A percentile compares a stretch with the other conserved stretches of the same genome.
phyloP scores from a whole-genome alignment of 1,140 invertebrate genomes.

The Atta colombica region DNA sequence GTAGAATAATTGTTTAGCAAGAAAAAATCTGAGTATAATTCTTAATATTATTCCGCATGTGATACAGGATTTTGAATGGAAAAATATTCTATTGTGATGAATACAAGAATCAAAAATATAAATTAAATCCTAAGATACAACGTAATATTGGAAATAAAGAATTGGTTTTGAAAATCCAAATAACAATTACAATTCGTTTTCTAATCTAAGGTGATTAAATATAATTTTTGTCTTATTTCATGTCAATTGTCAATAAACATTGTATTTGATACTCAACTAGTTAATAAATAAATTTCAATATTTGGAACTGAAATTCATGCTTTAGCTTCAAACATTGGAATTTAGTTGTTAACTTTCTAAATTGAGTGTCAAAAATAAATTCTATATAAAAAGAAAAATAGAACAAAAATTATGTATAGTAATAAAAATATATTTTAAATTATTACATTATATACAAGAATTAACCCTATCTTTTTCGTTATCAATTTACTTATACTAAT shows the following conservation, averaged over 20 bases:
- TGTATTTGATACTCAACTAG: background rate
- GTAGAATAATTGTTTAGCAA: background rate
- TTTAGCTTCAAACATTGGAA: too few relatives aligned
- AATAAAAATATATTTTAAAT: conserved; percentile 32
- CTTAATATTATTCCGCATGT: background rate
- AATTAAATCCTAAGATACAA: background rate
- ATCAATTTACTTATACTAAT: background rate
- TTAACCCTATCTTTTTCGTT: background rate
- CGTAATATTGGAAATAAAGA: background rate
- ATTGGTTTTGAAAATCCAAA: background rate
- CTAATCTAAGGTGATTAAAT: too few relatives aligned
- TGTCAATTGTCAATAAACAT: background rate
- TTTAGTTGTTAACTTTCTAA: too few relatives aligned
- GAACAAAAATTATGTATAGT: conserved; percentile 14
- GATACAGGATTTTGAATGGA: background rate
- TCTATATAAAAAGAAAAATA: background rate
- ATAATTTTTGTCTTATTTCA: background rate
- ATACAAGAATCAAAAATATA: background rate
- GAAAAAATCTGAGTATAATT: background rate
- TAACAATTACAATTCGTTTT: background rate
- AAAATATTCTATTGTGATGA: background rate
- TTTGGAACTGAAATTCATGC: too few relatives aligned
- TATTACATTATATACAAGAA: conserved; percentile 69
- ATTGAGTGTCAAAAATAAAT: background rate
- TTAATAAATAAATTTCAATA: background rate